phyloP scores from a whole-genome alignment of 35 echinoderm and acorn worm genomes.

The Chiridota heheva region DNA sequence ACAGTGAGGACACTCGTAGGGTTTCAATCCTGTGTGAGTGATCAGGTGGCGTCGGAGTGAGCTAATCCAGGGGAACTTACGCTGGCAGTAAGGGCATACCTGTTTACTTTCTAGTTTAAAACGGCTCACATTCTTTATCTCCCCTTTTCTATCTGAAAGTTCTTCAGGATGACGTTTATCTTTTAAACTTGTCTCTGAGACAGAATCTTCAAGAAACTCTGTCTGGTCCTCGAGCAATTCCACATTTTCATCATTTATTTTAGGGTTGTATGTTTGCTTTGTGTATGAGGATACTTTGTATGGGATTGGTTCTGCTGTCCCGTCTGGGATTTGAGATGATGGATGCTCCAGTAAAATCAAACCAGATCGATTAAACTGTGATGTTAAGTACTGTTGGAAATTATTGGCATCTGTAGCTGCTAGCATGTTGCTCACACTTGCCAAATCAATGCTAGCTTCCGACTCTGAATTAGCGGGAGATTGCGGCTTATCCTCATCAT shows the following conservation, averaged over 20 bases:
- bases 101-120: conserved; percentile 71
- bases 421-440: conserved; percentile 91
- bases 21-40: conserved; percentile 92
- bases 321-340: background rate
- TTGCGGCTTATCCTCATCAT: too few relatives aligned
- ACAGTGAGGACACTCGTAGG: conserved; percentile 92
- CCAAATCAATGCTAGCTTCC: conserved; percentile 78
- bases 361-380: conserved; percentile 6
- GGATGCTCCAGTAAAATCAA: background rate
- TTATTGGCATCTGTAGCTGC: conserved; percentile 80
- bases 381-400: conserved; percentile 71
- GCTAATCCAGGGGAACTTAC: conserved; percentile 96
- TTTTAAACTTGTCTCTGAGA: background rate
- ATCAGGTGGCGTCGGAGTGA: conserved; percentile 87
- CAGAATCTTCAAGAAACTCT: background rate
- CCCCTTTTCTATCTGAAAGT: background rate
- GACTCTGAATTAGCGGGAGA: conserved; percentile 48
- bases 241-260: background rate
- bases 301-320: too few relatives aligned
- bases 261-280: too few relatives aligned
- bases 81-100: conserved; percentile 87
- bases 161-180: background rate
- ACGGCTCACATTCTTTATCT: background rate
- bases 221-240: background rate
- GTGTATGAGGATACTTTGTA: too few relatives aligned